Base-by-base conservation (phyloP, 2,113 vertebrate species). In the Suncus etruscus region DNA sequence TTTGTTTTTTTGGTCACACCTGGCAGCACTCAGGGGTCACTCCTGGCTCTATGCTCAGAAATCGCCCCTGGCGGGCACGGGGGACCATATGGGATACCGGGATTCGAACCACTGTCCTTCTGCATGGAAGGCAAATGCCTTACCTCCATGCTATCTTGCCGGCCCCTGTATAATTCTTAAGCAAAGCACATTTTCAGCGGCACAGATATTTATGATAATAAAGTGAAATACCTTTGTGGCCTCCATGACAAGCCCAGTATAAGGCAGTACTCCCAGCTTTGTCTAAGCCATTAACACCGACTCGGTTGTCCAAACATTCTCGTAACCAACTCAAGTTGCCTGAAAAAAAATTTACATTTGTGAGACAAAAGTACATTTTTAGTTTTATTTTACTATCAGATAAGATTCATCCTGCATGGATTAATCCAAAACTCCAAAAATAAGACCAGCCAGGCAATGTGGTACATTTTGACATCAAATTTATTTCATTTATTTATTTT, bases 261-360 rank as follows among this genome's bases (percentile, higher is more conserved):
- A 99, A 97, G 90, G 99, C 98, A 31, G 99, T 99, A 96, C 98
- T 99, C 93, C 99, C 99, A 51, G 99, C 99, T 96, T 99, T 99
- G 96, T 99, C 99, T 96, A 99, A 97, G 39, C 99, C 99, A 12
- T 99, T 99, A 78, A 99, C 98, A 12, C 98, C 99, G 79, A 99
- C 99, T 94, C 98, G 98, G 96, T 99, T 99, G 76, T 99, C 99
- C 98, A 99, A 94, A 97, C 99, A 99, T 95, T 99, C 99, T 94
- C 98, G 97, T 96, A 99, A 95, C 99, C 99, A 99, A 98, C 98
- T 99, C 93, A 99, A 85, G 96, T 99, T 99, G 51, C 99, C 99
- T 99, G 97, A 88, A 98, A 96, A 73, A 84, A 93, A 39, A 85
- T 90, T 88, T 78, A 92, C 91, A 86, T 48, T 81, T 88, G 80